These are phyloP conservation scores for Psammodynastes pulverulentus DNA, from an alignment of 2,113 vertebrate species.

Conservation along the genomic window DNA sequence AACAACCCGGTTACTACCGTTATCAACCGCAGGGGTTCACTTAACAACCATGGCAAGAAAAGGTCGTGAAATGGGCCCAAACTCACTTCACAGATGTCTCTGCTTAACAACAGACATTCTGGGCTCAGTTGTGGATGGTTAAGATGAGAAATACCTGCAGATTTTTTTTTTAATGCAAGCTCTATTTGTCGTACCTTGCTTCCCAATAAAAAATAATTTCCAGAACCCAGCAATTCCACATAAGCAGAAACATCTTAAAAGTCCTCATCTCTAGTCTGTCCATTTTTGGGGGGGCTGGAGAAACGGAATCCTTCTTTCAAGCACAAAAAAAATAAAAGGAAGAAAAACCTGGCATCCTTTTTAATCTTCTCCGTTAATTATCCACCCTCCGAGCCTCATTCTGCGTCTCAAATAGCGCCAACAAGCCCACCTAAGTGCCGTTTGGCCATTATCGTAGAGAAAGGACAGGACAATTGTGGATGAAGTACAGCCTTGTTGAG, in stretches of 20 bases:
- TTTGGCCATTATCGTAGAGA: constrained; percentile 27
- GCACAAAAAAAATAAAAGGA: rapidly evolving
- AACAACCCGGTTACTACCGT: background rate
- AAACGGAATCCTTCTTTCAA: too few species aligned
- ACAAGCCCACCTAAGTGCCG: background rate
- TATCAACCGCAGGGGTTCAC: background rate
- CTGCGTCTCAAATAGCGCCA: constrained; percentile 25
- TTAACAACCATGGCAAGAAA: background rate
- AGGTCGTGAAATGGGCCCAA: background rate
- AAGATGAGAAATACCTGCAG: background rate
- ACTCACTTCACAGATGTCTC: too few species aligned
- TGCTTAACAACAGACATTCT: too few species aligned
- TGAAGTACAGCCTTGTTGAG: background rate
- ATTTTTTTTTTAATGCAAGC: background rate
- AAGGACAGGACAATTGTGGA: background rate
- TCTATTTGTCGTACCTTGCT: background rate
- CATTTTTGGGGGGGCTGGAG: background rate
- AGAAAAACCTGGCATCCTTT: rapidly evolving
- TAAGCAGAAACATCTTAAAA: background rate
- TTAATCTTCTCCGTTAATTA: constrained; percentile 38
- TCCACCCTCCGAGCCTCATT: background rate
- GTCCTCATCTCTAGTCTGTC: background rate
- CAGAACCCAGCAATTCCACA: background rate
- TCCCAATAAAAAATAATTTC: background rate
- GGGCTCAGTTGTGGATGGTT: background rate